A percentile compares a stretch with the other conserved stretches of the same genome.
Evolutionary conservation across 2,797 vertebrate species (phyloP).

Genomic region (Sciaenops ocellatus): DNA sequence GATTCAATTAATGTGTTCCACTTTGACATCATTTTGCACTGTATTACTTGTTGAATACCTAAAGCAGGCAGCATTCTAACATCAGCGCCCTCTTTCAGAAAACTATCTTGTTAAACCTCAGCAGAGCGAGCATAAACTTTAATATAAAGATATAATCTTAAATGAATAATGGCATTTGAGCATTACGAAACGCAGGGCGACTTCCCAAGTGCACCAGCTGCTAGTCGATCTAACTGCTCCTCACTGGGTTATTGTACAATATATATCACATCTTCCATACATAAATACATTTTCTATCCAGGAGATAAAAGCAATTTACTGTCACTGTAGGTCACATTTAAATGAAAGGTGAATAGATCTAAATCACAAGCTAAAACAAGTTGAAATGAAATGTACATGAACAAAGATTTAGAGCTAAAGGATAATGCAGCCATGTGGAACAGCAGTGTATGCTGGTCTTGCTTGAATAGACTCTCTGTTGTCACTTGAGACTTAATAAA

Average conservation of each 20-base stretch:
- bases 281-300: slow-evolving; percentile 41
- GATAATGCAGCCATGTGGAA: slow-evolving; percentile 28
- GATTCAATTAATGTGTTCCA: slow-evolving; percentile 39
- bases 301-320: slow-evolving; percentile 39
- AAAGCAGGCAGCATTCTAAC: neutral
- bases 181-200: slow-evolving; percentile 18
- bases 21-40: slow-evolving; percentile 7
- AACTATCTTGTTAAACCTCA: slow-evolving; percentile 1
- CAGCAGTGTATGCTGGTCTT: slow-evolving; percentile 12
- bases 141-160: slow-evolving; percentile 12
- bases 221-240: slow-evolving; percentile 3
- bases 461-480: slow-evolving; percentile 56
- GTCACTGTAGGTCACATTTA: slow-evolving; percentile 38
- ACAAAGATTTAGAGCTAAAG: slow-evolving; percentile 36
- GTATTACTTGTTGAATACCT: neutral
- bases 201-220: slow-evolving; percentile 34
- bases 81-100: neutral
- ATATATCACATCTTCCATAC: slow-evolving; percentile 29
- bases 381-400: slow-evolving; percentile 36
- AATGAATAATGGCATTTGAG: slow-evolving; percentile 6
- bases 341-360: slow-evolving; percentile 31
- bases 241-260: slow-evolving; percentile 4
- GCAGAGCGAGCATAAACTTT: slow-evolving; percentile 4
- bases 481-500: slow-evolving; percentile 61
- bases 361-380: slow-evolving; percentile 22